Percentiles rank a stretch among this genome's conserved stretches.
Conservation (phyloP, 2,113 vertebrate genomes). For the Stictonetta naevosa region DNA sequence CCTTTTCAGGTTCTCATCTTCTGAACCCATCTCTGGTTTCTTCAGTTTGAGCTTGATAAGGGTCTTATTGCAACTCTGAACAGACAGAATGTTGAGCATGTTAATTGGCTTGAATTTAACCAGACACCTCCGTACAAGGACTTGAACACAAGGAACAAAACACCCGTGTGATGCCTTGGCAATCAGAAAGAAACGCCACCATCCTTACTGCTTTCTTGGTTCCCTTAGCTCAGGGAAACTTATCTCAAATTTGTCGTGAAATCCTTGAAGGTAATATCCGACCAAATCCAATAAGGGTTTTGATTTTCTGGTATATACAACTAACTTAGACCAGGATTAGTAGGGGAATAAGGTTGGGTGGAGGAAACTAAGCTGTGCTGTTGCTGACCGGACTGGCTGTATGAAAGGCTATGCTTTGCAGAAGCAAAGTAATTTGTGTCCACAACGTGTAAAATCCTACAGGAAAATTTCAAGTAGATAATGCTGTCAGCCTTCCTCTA, state of each 20-base stretch:
- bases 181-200: neutral
- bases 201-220: neutral
- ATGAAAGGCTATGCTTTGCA: neutral
- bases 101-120: neutral
- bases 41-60: constrained; percentile 72
- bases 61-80: constrained; percentile 56
- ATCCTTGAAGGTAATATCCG: neutral
- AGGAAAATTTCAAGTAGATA: neutral
- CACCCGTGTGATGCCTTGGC: neutral
- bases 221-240: neutral
- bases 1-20: neutral
- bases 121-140: neutral
- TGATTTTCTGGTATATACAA: neutral
- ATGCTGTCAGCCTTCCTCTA: neutral
- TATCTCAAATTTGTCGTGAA: neutral
- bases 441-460: neutral
- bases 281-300: neutral
- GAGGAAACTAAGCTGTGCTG: neutral
- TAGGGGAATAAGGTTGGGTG: neutral
- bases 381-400: neutral
- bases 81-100: neutral
- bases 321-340: neutral
- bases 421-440: neutral
- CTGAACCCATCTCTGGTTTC: constrained; percentile 28
- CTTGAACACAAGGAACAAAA: neutral